phyloP scores from a whole-genome alignment of 2,797 vertebrate species.

The Morelia viridis region DNA sequence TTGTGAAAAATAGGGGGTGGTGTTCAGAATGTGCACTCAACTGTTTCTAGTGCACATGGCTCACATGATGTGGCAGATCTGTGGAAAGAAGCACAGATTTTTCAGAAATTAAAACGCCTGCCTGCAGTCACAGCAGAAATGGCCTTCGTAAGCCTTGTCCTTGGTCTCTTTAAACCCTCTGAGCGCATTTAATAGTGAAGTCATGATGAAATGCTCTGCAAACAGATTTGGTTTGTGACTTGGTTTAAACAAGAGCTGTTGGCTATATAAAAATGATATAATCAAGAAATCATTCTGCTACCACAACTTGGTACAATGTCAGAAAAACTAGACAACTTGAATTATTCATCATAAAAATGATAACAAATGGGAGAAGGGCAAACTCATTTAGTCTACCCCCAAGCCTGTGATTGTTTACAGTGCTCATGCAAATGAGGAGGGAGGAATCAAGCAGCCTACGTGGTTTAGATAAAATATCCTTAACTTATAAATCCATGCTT shows the following conservation, averaged over 20 bases:
- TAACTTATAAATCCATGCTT: neutral
- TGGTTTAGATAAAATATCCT: neutral
- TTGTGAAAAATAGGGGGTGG: no score
- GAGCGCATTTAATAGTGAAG: neutral
- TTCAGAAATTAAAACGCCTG: neutral
- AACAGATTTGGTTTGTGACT: conserved; percentile 2
- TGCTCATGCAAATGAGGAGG: neutral
- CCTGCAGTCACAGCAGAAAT: no score
- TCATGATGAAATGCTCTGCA: neutral
- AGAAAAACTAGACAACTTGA: conserved; percentile 3
- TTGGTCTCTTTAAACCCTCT: neutral
- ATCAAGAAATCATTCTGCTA: neutral
- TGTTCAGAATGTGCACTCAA: no score
- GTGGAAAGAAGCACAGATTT: no score
- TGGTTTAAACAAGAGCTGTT: neutral
- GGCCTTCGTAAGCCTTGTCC: neutral
- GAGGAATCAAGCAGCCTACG: neutral
- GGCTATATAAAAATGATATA: neutral
- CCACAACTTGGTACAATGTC: neutral
- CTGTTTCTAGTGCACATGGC: no score
- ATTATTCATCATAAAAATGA: conserved; percentile 9
- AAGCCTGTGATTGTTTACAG: neutral
- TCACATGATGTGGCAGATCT: no score
- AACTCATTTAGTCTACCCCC: neutral
- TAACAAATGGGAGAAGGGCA: neutral